Conservation (phyloP, 2,797 vertebrate species). For the Typhlichthys eigenmanni region DNA sequence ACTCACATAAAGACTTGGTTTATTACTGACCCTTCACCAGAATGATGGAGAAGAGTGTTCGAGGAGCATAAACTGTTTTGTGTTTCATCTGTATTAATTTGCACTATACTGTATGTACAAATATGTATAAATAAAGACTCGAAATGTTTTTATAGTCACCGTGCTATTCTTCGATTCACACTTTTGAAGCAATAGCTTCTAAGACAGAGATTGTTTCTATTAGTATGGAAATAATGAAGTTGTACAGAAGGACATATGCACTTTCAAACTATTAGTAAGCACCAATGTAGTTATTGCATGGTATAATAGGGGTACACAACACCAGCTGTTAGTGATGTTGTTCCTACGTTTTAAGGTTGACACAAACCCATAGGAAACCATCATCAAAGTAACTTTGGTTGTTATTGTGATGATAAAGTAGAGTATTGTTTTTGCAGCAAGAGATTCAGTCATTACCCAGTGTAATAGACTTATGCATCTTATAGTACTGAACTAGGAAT, state of each 20-base stretch:
- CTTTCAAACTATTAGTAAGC: too few species aligned
- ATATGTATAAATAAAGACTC: too few species aligned
- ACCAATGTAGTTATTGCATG: too few species aligned
- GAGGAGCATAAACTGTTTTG: slow-evolving; percentile 17
- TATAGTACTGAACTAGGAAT: slow-evolving; percentile 22
- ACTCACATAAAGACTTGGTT: slow-evolving; percentile 61
- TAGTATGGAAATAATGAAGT: too few species aligned
- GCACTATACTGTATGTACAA: too few species aligned
- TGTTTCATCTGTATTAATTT: slow-evolving; percentile 18
- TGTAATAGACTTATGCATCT: slow-evolving; percentile 24
- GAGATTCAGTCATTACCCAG: slow-evolving; percentile 32
- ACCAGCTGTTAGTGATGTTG: too few species aligned
- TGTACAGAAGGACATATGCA: too few species aligned
- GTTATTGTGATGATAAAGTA: background rate
- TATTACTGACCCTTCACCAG: slow-evolving; percentile 52
- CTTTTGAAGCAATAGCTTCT: too few species aligned
- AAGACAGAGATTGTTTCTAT: too few species aligned
- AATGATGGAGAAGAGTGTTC: slow-evolving; percentile 21
- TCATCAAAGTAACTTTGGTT: slow-evolving; percentile 53
- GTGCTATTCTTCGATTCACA: too few species aligned
- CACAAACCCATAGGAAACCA: slow-evolving; percentile 21
- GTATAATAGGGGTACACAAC: too few species aligned
- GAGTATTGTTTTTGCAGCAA: slow-evolving; percentile 42
- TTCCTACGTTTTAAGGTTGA: slow-evolving; percentile 28
- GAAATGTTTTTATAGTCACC: too few species aligned